phyloP scores from a whole-genome alignment of 2,113 vertebrate species.

The Erythrocercus mccallii region DNA sequence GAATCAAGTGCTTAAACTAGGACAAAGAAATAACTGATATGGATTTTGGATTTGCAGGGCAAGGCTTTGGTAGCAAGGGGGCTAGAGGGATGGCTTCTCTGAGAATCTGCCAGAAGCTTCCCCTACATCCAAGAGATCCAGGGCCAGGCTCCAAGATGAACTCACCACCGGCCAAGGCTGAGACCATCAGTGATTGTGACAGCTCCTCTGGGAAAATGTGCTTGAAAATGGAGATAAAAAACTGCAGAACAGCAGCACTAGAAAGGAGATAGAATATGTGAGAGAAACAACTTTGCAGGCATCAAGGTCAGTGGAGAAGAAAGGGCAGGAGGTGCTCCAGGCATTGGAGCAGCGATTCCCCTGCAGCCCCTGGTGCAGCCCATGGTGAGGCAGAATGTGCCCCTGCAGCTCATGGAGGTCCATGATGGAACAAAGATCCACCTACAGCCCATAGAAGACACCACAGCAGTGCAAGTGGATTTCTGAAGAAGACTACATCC shows the following conservation, averaged over 20 bases:
- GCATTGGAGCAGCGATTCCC: neutral
- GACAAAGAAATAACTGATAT: conserved; percentile 62
- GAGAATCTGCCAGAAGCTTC: neutral
- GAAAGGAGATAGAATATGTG: neutral
- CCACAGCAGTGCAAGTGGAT: neutral
- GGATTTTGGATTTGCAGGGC: neutral
- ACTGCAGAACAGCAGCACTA: neutral
- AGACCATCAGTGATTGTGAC: neutral
- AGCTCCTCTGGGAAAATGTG: neutral
- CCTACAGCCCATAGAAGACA: neutral
- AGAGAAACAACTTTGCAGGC: neutral
- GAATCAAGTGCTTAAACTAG: conserved; percentile 27
- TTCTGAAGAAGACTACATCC: neutral
- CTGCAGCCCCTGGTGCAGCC: neutral
- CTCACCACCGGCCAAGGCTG: neutral
- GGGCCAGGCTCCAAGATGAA: neutral
- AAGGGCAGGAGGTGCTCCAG: neutral
- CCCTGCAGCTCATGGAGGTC: neutral
- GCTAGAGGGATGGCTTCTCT: neutral
- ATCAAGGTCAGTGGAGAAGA: neutral
- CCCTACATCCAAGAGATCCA: neutral
- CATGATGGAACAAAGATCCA: neutral
- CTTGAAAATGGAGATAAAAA: neutral
- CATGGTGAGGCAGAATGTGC: neutral
- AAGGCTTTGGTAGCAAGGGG: neutral